Evolutionary conservation across 1,140 invertebrate genomes (phyloP).

Genomic region (Trichonephila clavata): DNA sequence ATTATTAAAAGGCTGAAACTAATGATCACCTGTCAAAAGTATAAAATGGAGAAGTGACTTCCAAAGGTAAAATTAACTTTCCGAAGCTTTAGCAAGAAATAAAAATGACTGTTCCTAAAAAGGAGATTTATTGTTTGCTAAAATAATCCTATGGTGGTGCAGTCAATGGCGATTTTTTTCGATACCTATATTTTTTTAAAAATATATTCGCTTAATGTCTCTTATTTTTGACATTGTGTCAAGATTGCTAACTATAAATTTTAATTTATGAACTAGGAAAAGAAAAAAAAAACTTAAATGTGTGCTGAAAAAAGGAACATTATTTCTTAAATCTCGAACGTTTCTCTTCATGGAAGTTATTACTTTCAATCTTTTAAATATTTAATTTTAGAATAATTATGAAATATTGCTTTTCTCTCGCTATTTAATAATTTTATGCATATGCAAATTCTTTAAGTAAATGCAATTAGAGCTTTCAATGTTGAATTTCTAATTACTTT

Average conservation of each 20-base stretch:
- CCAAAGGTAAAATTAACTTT: conserved; percentile 39
- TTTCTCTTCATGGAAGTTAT: neutral
- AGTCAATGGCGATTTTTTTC: neutral
- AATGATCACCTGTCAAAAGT: conserved; percentile 3
- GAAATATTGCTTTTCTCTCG: neutral
- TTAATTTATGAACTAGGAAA: neutral
- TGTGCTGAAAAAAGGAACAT: neutral
- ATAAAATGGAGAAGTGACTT: conserved; percentile 19
- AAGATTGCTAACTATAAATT: conserved; percentile 28
- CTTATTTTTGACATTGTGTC: conserved; percentile 42
- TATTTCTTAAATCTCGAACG: neutral
- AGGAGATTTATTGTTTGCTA: conserved; percentile 29
- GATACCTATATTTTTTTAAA: neutral
- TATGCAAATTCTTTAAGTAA: neutral
- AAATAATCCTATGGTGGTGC: conserved; percentile 24
- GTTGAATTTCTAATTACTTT: neutral
- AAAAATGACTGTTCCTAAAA: conserved; percentile 2
- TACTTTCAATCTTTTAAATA: neutral
- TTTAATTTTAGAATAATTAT: conserved; percentile 16
- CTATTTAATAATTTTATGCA: neutral
- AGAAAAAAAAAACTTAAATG: neutral
- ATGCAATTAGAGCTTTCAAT: neutral
- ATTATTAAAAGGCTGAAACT: conserved; percentile 42
- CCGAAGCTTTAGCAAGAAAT: neutral
- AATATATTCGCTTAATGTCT: conserved; percentile 13